phyloP scores from a whole-genome alignment of 92 coral and sea anemone species.

The Zoanthus solanderi region DNA sequence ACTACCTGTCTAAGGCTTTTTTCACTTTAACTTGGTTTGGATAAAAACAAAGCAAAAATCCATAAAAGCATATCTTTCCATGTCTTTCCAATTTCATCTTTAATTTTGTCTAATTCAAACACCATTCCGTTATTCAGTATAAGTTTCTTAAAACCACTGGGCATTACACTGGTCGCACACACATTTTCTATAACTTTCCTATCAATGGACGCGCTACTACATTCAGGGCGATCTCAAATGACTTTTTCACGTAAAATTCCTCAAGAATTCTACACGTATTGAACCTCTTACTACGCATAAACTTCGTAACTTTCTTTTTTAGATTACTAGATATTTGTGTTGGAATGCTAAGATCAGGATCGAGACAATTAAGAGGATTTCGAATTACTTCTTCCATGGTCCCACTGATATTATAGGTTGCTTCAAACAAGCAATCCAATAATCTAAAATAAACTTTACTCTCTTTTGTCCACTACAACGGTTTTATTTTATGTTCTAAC shows the following conservation, averaged over 20 bases:
- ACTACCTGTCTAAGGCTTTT: constrained; percentile 16
- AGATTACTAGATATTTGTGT: constrained; percentile 42
- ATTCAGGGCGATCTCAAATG: constrained; percentile 25
- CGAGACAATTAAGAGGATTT: constrained; percentile 25
- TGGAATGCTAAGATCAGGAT: constrained; percentile 33
- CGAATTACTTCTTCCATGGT: constrained; percentile 44
- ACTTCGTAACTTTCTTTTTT: constrained; percentile 30
- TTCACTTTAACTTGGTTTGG: constrained; percentile 21
- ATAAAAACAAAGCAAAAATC: constrained; percentile 16
- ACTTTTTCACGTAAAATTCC: constrained; percentile 16
- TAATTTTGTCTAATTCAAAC: not conserved
- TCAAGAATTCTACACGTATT: constrained; percentile 32
- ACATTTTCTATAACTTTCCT: constrained; percentile 34
- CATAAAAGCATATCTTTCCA: constrained; percentile 4
- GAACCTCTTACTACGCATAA: constrained; percentile 10
- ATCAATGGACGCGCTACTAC: constrained; percentile 18
- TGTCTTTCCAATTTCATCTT: constrained; percentile 36
- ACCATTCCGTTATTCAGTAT: constrained; percentile 10
- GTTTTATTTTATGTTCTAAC: constrained; percentile 26
- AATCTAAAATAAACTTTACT: constrained; percentile 32
- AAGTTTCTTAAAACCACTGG: constrained; percentile 20
- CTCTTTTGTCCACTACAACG: constrained; percentile 35
- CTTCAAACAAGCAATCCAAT: constrained; percentile 26
- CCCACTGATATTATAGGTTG: constrained; percentile 5
- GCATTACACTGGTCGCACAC: constrained; percentile 22